Evolutionary conservation across 2,797 vertebrate genomes (phyloP).

Genomic region (Euphonia xanthogaster): DNA sequence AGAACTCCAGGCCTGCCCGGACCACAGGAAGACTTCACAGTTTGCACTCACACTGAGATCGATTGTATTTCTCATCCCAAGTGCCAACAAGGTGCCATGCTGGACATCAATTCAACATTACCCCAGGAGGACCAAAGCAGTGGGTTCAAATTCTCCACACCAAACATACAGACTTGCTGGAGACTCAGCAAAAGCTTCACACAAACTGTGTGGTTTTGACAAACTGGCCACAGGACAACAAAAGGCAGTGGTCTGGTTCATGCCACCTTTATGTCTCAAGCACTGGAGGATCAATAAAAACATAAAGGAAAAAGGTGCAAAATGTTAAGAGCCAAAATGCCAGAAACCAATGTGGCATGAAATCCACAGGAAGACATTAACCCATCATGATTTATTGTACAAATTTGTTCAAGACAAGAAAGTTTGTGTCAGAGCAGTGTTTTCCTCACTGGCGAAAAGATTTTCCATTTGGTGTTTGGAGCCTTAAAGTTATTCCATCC

Average conservation of each 20-base stretch:
- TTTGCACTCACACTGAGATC: neutral
- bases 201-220: neutral
- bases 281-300: neutral
- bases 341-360: neutral
- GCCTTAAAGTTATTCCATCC: neutral
- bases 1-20: neutral
- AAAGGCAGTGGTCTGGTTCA: neutral
- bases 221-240: neutral
- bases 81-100: rapidly evolving
- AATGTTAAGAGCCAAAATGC: neutral
- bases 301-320: neutral
- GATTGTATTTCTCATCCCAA: neutral
- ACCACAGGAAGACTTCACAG: neutral
- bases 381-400: neutral
- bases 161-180: neutral
- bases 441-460: neutral
- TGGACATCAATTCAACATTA: neutral
- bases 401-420: neutral
- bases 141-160: neutral
- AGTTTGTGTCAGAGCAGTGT: neutral
- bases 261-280: neutral
- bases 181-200: neutral
- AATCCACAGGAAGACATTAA: neutral
- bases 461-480: neutral
- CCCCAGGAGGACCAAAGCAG: neutral